Base-by-base conservation (phyloP, 2,888 invertebrate species). In the Piscicola geometra region DNA sequence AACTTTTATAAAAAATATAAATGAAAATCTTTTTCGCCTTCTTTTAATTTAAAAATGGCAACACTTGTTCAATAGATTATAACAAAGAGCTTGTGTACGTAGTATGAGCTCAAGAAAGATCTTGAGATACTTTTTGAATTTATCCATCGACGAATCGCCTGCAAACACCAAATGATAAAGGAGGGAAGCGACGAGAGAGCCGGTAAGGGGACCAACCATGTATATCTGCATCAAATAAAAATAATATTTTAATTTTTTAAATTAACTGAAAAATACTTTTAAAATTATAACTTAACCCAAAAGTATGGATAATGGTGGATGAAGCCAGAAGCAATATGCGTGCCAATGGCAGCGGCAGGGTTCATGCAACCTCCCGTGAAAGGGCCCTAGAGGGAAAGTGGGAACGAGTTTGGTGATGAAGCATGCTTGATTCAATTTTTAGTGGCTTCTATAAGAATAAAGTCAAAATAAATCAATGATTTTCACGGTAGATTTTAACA, bases 281-380 rank as follows among this genome's bases (percentile, higher is more conserved):
- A n/a, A n/a, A n/a, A n/a, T n/a, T n/a, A n/a, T n/a, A n/a, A n/a
- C n/a, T n/a, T n/a, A n/a, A 56, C 60, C 60, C 60, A 56, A 5
- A 56, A 18, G 25, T 56, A 56, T 18, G 21, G 21, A n/a, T 56
- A 25, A 21, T 25, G 21, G 60, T 21, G 3, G 25, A 56, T 56
- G 60, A 25, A 18, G 60, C 60, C 60, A 25, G 60, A 56, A 21
- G n/a, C 60, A 21, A 56, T 56, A n/a, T 56, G 60, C n/a, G 60
- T 18, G 5, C 60, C n/a, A 15, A 21, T 25, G 5, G 60, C 5
- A 9, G 15, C n/a, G 21, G 60, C 60, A 15, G 60, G 60, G 60
- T 56, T 56, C 60, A 56, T 56, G n/a, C 15, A 9, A n/a, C 60
- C 21, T 56, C 60, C 60, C 5, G 60, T 56, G 60, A 56, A 56